These are phyloP conservation scores for Luidia sarsii DNA, from an alignment of 53 echinoderm and acorn worm species.

Conservation along the genomic window DNA sequence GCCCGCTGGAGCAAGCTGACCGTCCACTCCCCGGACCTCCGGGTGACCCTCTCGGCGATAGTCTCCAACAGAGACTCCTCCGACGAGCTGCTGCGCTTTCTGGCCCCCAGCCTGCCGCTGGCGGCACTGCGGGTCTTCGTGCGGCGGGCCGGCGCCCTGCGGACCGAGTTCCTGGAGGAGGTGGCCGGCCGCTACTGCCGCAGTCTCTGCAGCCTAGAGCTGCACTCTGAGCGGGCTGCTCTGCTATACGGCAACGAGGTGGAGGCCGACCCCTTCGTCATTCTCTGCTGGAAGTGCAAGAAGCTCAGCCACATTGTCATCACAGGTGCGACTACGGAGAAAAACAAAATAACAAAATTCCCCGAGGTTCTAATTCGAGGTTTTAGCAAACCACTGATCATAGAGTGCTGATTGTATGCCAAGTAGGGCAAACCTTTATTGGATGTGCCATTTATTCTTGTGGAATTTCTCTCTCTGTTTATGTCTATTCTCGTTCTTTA, in stretches of 20 bases:
- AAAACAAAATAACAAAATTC: too few species aligned
- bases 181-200: constrained; percentile 4
- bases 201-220: constrained; percentile 17
- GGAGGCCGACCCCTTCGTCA: constrained; percentile 32
- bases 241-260: constrained; percentile 5
- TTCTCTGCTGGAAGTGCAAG: constrained; percentile 46
- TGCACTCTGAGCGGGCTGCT: constrained; percentile 15
- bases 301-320: constrained; percentile 31
- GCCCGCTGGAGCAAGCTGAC: constrained; percentile 26
- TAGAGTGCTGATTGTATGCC: too few species aligned
- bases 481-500: too few species aligned
- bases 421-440: too few species aligned
- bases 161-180: background rate
- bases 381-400: too few species aligned
- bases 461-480: too few species aligned
- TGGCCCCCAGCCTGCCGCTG: constrained; percentile 32
- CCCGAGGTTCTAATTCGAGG: too few species aligned
- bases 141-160: background rate
- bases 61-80: background rate
- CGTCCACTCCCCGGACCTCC: background rate
- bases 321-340: too few species aligned
- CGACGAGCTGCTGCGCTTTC: background rate
- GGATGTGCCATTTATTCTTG: too few species aligned
- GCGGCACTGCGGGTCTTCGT: constrained; percentile 14
- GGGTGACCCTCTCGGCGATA: constrained; percentile 1